These are phyloP conservation scores for Lycaena phlaeas DNA, from an alignment of 2,888 invertebrate species.

Conservation along the genomic window DNA sequence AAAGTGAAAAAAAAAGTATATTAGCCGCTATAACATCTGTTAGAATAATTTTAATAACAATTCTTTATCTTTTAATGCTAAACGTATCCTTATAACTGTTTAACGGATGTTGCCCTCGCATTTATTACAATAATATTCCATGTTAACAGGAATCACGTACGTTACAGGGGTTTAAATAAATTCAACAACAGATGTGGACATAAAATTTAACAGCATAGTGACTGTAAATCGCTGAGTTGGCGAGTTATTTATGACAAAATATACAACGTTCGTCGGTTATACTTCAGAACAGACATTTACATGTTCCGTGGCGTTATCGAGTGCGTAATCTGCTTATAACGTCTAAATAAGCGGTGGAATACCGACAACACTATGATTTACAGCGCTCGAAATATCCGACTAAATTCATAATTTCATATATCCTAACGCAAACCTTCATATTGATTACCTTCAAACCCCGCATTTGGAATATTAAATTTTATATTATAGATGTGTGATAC, in stretches of 20 bases:
- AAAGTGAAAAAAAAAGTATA: no score
- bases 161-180: slow-evolving; percentile 12
- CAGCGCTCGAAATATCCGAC: slow-evolving; percentile 44
- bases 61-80: no score
- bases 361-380: slow-evolving; percentile 51
- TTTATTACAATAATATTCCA: slow-evolving; percentile 6
- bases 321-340: slow-evolving; percentile 50
- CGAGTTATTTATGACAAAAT: slow-evolving; percentile 22
- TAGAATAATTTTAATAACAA: no score
- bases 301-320: slow-evolving; percentile 42
- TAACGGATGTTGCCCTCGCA: no score
- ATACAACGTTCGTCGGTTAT: slow-evolving; percentile 17
- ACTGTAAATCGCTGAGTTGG: slow-evolving; percentile 19
- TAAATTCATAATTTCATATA: slow-evolving; percentile 16
- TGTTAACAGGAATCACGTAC: slow-evolving; percentile 7
- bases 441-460: no score
- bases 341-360: slow-evolving; percentile 50
- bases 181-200: slow-evolving; percentile 14
- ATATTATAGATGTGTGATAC: no score
- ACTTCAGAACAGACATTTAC: slow-evolving; percentile 35
- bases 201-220: slow-evolving; percentile 13
- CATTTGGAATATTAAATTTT: no score
- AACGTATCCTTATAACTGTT: no score
- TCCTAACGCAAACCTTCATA: not conserved
- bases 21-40: no score